phyloP scores from a whole-genome alignment of 2,113 vertebrate genomes.

The Calypte anna region DNA sequence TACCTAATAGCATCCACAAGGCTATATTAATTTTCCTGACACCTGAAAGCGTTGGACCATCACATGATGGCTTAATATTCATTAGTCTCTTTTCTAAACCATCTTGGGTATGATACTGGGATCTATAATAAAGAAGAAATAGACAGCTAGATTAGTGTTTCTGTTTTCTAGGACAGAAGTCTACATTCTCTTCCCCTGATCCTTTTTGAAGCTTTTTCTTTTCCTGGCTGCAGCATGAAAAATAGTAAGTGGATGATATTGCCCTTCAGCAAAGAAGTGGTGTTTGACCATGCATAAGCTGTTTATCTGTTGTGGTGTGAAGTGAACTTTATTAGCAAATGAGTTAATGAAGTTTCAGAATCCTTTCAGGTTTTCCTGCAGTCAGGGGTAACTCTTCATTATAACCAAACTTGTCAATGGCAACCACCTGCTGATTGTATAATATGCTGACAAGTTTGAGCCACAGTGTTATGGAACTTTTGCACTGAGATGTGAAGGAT shows the following conservation, averaged over 20 bases:
- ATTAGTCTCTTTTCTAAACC: background rate
- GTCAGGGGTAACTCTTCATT: fast-evolving
- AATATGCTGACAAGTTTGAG: background rate
- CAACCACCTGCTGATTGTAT: background rate
- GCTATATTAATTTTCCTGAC: background rate
- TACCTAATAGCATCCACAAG: background rate
- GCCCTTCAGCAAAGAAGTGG: background rate
- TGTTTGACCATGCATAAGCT: background rate
- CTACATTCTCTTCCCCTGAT: background rate
- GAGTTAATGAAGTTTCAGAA: background rate
- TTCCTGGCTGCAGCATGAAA: background rate
- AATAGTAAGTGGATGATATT: fast-evolving
- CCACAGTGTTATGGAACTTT: fast-evolving
- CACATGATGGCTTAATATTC: background rate
- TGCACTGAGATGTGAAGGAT: background rate
- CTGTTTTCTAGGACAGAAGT: background rate
- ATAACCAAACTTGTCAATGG: background rate
- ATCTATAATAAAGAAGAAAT: background rate
- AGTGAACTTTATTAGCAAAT: background rate
- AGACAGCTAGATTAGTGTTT: background rate
- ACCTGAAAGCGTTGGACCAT: background rate
- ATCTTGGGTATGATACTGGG: background rate
- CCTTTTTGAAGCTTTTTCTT: background rate
- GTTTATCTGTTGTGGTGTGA: background rate
- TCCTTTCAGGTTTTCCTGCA: background rate